These are phyloP conservation scores for Onychostruthus taczanowskii DNA, from an alignment of 2,113 vertebrate genomes.

Conservation along the genomic window DNA sequence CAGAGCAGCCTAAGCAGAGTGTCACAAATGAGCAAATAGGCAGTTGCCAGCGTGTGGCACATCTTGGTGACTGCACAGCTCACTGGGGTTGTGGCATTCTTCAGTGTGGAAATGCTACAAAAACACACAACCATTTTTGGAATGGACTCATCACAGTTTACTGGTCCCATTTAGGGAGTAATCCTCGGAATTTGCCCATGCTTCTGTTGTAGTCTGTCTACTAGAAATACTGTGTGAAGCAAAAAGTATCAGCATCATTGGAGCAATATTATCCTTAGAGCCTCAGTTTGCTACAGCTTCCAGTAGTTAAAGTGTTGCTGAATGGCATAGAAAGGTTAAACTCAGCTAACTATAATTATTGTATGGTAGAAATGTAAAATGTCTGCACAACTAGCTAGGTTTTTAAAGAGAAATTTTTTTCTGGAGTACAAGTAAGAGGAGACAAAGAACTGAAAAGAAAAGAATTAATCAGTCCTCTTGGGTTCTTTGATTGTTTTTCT, in stretches of 20 bases:
- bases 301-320: conserved; percentile 5
- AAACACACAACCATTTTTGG: background rate
- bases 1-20: background rate
- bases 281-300: conserved; percentile 27
- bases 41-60: background rate
- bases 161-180: conserved; percentile 24
- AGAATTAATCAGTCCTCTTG: background rate
- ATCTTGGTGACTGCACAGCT: background rate
- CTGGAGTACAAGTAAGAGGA: background rate
- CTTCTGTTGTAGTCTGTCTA: conserved; percentile 62
- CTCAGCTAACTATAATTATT: conserved; percentile 42
- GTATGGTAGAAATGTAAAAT: conserved; percentile 51
- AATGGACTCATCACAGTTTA: conserved; percentile 23
- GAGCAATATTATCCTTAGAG: conserved; percentile 55
- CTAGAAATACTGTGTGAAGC: conserved; percentile 60
- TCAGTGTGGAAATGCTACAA: background rate
- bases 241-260: conserved; percentile 54
- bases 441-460: background rate
- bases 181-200: conserved; percentile 19
- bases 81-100: background rate
- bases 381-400: conserved; percentile 41
- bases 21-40: background rate
- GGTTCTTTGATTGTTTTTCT: background rate
- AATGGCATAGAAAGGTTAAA: conserved; percentile 32
- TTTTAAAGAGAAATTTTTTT: conserved; percentile 28